Base-by-base conservation (phyloP, 2,113 vertebrate species). In the Lanius collurio region DNA sequence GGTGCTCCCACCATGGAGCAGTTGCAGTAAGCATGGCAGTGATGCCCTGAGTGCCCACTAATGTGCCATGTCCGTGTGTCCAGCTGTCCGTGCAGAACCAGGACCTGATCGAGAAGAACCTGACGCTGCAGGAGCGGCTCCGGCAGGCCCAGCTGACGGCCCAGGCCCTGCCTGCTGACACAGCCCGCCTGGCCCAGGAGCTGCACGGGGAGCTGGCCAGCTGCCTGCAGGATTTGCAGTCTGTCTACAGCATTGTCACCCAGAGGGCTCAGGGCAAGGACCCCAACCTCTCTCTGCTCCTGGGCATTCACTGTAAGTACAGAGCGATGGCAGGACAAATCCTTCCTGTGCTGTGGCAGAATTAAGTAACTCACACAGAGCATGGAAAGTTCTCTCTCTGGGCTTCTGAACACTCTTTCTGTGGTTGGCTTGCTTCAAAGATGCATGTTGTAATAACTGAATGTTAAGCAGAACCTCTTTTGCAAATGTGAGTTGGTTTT, bases 11-110 rank as follows among this genome's bases (percentile, higher is more conserved):
- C 21, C 26, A 1, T 1, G 0, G 1, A 67, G 46, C 39, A 55
- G 30, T 8, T 39, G 71, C 6, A 1, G 1, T 7, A 4, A 3
- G 63, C 1, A 9, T 44, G 11, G 11, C 35, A 11, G 27, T 5
- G 46, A 27, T 49, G 53, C 41, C 21, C 69, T 30, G 3, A 14
- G 44, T 24, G 55, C 47, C 53, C 47, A 0, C 44, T 85, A 6
- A 75, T 2, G 15, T 7, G 30, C 39, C 2, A 7, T 20, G 21
- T 65, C 26, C 17, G 0, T 94, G 49, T 97, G 81, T 75, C 81
- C 94, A 99, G 99, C 98, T 99, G 80, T 99, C 99, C 1, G 95
- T 93, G 39, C 99, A 99, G 97, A 99, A 99, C 97, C 99, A 99
- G 97, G 99, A 99, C 14, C 98, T 99, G 94, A 98, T 99, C 53